phyloP scores from a whole-genome alignment of 2,113 vertebrate species.

The Laticauda laticaudata region DNA sequence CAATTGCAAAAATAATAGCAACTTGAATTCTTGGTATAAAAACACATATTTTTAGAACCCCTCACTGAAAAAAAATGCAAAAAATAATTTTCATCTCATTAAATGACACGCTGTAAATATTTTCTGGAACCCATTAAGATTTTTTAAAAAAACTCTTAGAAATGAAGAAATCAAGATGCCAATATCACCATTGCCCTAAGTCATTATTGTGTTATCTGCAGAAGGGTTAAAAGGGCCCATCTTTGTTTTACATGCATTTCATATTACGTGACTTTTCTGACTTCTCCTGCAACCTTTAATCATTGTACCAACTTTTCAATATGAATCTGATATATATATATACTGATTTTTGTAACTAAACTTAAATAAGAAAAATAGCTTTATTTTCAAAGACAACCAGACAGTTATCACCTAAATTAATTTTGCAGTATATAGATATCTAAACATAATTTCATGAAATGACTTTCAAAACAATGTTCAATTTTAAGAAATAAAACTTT shows the following conservation, averaged over 20 bases:
- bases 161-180: not conserved
- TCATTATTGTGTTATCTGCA: not conserved
- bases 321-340: not conserved
- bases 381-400: constrained; percentile 28
- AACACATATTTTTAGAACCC: no score
- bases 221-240: not conserved
- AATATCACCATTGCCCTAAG: not conserved
- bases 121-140: not conserved
- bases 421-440: constrained; percentile 52
- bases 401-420: constrained; percentile 42
- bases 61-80: no score
- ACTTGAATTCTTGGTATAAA: no score
- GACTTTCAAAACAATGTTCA: constrained; percentile 43
- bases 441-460: constrained; percentile 42
- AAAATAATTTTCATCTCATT: no score
- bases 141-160: not conserved
- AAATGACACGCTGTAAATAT: not conserved
- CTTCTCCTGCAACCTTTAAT: not conserved
- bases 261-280: not conserved
- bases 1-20: no score
- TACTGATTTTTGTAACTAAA: constrained; percentile 38
- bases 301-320: not conserved
- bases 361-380: constrained; percentile 40
- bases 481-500: constrained; percentile 48
- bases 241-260: not conserved